Conservation (phyloP, 2,888 invertebrate genomes). For the Nemapogon koenigi region DNA sequence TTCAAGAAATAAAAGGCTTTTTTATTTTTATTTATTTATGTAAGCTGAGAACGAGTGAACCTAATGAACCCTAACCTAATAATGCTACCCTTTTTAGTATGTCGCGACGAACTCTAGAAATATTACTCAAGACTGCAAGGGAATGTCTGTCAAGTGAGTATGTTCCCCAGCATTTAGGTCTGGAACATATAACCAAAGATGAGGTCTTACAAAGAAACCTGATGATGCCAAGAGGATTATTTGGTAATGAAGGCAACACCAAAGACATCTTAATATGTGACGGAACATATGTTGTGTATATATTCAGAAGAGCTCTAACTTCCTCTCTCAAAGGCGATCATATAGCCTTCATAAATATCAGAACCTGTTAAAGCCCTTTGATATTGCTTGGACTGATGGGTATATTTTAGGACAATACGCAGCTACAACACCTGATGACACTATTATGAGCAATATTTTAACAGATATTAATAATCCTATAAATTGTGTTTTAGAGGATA, state of each 20-base stretch:
- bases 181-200: conserved; percentile 16
- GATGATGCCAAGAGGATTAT: conserved; percentile 11
- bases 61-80: too few relatives aligned
- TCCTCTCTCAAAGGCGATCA: too few relatives aligned
- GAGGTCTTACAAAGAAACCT: conserved; percentile 12
- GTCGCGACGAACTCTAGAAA: conserved; percentile 52
- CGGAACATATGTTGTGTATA: conserved; percentile 11
- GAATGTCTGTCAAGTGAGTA: conserved; percentile 16
- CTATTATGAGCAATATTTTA: not conserved
- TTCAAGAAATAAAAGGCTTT: too few relatives aligned
- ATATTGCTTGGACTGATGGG: too few relatives aligned
- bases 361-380: too few relatives aligned
- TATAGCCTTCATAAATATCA: too few relatives aligned
- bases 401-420: too few relatives aligned
- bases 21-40: too few relatives aligned
- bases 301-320: too few relatives aligned
- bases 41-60: too few relatives aligned
- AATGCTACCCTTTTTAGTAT: not conserved
- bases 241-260: conserved; percentile 9
- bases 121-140: conserved; percentile 35
- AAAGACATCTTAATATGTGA: conserved; percentile 10
- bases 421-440: too few relatives aligned
- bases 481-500: conserved; percentile 8
- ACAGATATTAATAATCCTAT: conserved; percentile 6
- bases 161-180: conserved; percentile 14